Evolutionary conservation across 2,888 invertebrate genomes (phyloP).

Genomic region (Mylabris sibirica): DNA sequence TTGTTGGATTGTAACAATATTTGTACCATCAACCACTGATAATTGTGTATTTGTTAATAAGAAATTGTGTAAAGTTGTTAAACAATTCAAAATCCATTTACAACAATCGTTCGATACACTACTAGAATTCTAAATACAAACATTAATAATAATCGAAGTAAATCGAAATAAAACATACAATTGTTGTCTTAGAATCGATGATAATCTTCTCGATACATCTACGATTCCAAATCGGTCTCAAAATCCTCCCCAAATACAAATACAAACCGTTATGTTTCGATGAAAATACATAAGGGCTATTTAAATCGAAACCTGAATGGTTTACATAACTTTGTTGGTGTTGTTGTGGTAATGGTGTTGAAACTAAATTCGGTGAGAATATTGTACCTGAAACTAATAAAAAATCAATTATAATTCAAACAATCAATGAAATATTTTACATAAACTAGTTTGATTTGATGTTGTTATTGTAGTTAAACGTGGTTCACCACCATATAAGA

Average conservation of each 20-base stretch:
- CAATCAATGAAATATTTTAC: slow-evolving; percentile 33
- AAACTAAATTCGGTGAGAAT: slow-evolving; percentile 58
- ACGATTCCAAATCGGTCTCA: slow-evolving; percentile 88
- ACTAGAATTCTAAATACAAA: slow-evolving; percentile 68
- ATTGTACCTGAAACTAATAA: slow-evolving; percentile 22
- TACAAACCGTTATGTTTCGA: slow-evolving; percentile 94
- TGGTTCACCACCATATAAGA: slow-evolving; percentile 88
- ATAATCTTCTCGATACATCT: slow-evolving; percentile 72
- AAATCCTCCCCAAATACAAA: slow-evolving; percentile 85
- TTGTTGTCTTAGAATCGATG: slow-evolving; percentile 65
- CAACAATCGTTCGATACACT: slow-evolving; percentile 76
- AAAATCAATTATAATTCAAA: slow-evolving; percentile 11
- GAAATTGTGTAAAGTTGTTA: slow-evolving; percentile 79
- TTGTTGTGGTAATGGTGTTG: slow-evolving; percentile 54
- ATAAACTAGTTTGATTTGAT: slow-evolving; percentile 44
- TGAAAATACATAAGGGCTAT: slow-evolving; percentile 63
- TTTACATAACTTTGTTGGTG: slow-evolving; percentile 34
- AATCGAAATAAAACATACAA: slow-evolving; percentile 62
- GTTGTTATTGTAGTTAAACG: slow-evolving; percentile 39
- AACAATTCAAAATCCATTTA: slow-evolving; percentile 74
- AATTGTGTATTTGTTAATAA: slow-evolving; percentile 72
- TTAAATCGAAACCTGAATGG: slow-evolving; percentile 42
- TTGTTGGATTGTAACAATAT: slow-evolving; percentile 37
- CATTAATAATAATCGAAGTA: slow-evolving; percentile 13
- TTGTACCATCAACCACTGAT: slow-evolving; percentile 44